These are phyloP conservation scores for Falco columbarius DNA, from an alignment of 2,797 vertebrate species.

Conservation along the genomic window DNA sequence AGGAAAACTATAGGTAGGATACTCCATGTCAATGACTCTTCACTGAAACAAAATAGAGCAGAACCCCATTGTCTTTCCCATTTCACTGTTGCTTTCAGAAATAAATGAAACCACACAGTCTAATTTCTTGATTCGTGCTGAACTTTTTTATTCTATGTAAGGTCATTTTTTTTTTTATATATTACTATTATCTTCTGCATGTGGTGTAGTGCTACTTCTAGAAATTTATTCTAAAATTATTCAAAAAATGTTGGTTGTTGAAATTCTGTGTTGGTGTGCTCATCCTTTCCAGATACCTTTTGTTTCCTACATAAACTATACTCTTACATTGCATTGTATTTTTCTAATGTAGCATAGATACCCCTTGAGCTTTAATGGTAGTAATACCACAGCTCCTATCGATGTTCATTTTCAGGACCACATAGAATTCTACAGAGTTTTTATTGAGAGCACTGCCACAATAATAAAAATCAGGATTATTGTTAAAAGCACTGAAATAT, in stretches of 20 bases:
- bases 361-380: conserved; percentile 4
- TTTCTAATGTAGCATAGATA: conserved; percentile 42
- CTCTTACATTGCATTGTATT: conserved; percentile 58
- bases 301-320: neutral
- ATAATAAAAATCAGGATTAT: conserved; percentile 18
- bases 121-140: neutral
- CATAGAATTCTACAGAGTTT: neutral
- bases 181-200: rapidly evolving
- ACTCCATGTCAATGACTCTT: neutral
- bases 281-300: neutral
- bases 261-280: neutral
- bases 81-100: neutral
- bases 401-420: neutral
- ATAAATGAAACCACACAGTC: neutral
- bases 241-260: neutral
- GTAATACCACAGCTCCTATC: neutral
- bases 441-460: conserved; percentile 33
- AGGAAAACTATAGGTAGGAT: neutral
- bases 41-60: neutral
- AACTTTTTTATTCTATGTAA: neutral
- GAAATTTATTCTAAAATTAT: conserved; percentile 1
- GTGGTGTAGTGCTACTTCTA: neutral
- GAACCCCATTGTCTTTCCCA: neutral
- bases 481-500: conserved; percentile 54
- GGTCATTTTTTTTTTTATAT: neutral